These are phyloP conservation scores for Manis crassicaudata DNA, from an alignment of 2,797 vertebrate species.

Conservation along the genomic window DNA sequence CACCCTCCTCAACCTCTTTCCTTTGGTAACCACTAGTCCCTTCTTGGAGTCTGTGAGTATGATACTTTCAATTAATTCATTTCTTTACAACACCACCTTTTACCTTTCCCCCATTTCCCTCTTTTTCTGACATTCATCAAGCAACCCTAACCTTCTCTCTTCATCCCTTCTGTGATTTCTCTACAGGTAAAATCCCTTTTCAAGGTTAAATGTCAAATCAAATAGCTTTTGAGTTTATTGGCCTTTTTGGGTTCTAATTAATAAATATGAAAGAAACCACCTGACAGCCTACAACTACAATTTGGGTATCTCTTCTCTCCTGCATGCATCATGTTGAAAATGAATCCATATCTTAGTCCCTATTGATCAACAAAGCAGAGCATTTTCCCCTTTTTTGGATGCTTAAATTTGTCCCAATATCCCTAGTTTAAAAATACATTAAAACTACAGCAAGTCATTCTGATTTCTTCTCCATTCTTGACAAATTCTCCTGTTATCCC, in stretches of 20 bases:
- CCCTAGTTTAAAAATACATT: neutral
- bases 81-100: neutral
- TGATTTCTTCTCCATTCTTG: neutral
- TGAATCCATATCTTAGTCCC: neutral
- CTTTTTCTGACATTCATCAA: neutral
- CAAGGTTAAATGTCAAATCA: slow-evolving; percentile 5
- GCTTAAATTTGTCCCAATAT: neutral
- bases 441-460: neutral
- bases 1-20: no score
- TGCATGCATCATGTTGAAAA: neutral
- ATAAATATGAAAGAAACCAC: neutral
- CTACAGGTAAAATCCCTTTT: neutral
- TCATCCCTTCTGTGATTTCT: neutral
- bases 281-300: neutral
- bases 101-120: neutral
- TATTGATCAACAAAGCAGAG: neutral
- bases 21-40: no score
- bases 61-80: neutral
- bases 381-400: neutral
- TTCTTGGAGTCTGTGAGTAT: no score
- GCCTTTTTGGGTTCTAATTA: neutral
- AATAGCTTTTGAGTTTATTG: neutral
- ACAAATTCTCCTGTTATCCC: neutral
- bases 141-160: neutral
- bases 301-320: neutral